phyloP scores from a whole-genome alignment of 1,140 invertebrate genomes.

The Drosophila ananassae region DNA sequence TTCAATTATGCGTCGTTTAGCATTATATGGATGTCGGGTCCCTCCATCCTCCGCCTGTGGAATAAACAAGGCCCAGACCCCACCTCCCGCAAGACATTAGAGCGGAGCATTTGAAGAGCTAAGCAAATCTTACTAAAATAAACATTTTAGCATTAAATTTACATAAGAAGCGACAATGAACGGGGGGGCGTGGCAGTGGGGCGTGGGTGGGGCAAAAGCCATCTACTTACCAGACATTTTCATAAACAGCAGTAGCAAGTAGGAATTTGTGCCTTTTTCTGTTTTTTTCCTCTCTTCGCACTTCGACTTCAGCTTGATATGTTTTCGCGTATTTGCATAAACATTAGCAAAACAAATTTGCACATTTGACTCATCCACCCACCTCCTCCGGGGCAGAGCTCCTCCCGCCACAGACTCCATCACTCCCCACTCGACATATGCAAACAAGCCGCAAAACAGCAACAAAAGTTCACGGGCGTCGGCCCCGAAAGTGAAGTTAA shows the following conservation, averaged over 20 bases:
- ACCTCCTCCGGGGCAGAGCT: neutral
- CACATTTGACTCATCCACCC: constrained; percentile 65
- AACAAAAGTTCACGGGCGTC: constrained; percentile 34
- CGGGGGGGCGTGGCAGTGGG: neutral
- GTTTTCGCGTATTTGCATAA: constrained; percentile 76
- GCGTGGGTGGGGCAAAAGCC: neutral
- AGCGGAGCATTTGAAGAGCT: constrained; percentile 69
- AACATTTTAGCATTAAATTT: constrained; percentile 83
- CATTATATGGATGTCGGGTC: constrained; percentile 57
- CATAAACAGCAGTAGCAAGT: constrained; percentile 66
- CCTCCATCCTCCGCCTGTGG: neutral
- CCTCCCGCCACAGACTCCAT: constrained; percentile 22
- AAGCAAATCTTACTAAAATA: constrained; percentile 80
- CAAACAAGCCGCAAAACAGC: constrained; percentile 71
- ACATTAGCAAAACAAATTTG: constrained; percentile 82
- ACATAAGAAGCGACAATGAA: constrained; percentile 77
- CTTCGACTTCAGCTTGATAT: constrained; percentile 42
- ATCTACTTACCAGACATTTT: constrained; percentile 69
- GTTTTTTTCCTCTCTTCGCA: constrained; percentile 14
- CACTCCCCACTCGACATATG: constrained; percentile 62
- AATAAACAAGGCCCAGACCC: constrained; percentile 35
- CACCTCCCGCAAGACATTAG: constrained; percentile 42
- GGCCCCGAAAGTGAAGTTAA: constrained; percentile 63
- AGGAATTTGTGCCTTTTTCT: constrained; percentile 27
- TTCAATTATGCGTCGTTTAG: constrained; percentile 82